These are phyloP conservation scores for Pseudopipra pipra DNA, from an alignment of 2,113 vertebrate genomes.

Conservation along the genomic window DNA sequence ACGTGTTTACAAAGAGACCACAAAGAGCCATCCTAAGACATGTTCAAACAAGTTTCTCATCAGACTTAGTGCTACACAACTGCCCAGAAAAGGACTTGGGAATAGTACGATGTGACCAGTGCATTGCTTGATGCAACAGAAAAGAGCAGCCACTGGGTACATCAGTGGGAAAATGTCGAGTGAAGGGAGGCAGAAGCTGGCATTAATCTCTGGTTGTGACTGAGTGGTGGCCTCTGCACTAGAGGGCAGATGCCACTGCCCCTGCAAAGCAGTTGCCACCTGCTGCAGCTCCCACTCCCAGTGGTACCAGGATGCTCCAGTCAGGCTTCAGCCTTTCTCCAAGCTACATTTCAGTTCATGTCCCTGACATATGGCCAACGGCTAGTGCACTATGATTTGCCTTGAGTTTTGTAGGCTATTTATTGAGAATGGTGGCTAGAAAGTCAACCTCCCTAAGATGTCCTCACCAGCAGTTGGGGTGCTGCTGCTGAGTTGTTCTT, in stretches of 20 bases:
- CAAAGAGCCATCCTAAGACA: too few species aligned
- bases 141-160: neutral
- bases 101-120: neutral
- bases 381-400: neutral
- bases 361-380: fast-evolving
- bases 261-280: fast-evolving
- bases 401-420: neutral
- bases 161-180: neutral
- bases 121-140: fast-evolving
- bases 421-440: neutral
- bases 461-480: neutral
- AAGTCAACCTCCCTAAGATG: neutral
- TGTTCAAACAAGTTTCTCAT: too few species aligned
- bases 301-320: neutral
- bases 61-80: too few species aligned
- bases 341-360: neutral
- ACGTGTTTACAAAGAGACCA: too few species aligned
- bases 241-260: neutral
- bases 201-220: fast-evolving
- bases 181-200: neutral
- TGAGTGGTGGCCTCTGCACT: neutral
- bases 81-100: neutral
- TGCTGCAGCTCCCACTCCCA: neutral
- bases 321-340: neutral
- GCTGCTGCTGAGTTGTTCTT: neutral